A percentile compares a stretch with the other conserved stretches of the same genome.
Conservation (phyloP, 2,797 vertebrate species). For the Falco columbarius region DNA sequence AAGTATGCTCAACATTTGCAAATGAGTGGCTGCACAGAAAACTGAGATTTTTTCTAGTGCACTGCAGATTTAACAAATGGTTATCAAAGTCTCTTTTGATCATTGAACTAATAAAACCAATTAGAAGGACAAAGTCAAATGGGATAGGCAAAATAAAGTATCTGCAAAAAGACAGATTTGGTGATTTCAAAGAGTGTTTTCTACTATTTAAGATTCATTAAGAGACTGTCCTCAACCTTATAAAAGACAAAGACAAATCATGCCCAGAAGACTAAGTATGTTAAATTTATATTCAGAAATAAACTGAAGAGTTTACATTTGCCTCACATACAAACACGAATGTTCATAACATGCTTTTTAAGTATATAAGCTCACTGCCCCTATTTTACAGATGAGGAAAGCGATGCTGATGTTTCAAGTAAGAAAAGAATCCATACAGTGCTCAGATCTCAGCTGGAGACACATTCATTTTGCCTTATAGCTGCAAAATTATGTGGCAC, state of each 20-base stretch:
- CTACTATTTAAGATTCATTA: neutral
- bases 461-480: neutral
- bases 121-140: slow-evolving; percentile 26
- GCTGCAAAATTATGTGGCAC: neutral
- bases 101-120: slow-evolving; percentile 3
- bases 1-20: neutral
- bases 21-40: neutral
- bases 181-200: neutral
- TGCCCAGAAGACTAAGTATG: neutral
- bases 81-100: slow-evolving; percentile 29
- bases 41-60: neutral
- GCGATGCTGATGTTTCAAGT: neutral
- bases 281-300: neutral
- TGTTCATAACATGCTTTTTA: neutral
- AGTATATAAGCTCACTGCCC: neutral
- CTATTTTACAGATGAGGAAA: neutral
- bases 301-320: neutral
- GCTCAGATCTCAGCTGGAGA: neutral
- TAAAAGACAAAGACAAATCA: neutral
- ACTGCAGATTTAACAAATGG: slow-evolving; percentile 11
- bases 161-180: neutral
- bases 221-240: neutral
- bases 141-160: neutral
- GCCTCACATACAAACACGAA: neutral
- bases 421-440: neutral